Evolutionary conservation across 1,140 invertebrate species (phyloP).

Genomic region (Galleria mellonella): DNA sequence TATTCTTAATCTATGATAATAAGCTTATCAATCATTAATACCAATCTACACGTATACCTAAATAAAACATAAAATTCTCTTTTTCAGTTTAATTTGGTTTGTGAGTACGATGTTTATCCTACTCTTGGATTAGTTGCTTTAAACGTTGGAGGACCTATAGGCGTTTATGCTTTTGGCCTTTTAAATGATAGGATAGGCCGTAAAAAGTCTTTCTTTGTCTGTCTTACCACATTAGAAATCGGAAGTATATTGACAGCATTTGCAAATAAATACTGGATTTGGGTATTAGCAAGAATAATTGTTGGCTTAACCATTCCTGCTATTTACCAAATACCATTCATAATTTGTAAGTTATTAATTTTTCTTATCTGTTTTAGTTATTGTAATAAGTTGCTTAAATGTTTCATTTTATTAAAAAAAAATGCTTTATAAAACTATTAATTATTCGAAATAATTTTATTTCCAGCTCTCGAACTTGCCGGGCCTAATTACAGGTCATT

Average conservation of each 20-base stretch:
- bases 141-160: conserved; percentile 88
- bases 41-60: too few relatives aligned
- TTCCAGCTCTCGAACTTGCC: conserved; percentile 90
- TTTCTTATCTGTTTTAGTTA: conserved; percentile 4
- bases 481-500: conserved; percentile 93
- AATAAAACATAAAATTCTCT: background rate
- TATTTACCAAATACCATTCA: conserved; percentile 96
- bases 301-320: conserved; percentile 92
- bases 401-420: background rate
- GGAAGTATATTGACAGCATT: conserved; percentile 86
- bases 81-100: conserved; percentile 89
- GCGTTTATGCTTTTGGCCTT: conserved; percentile 89
- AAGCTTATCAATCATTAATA: too few relatives aligned
- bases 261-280: conserved; percentile 86
- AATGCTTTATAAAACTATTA: background rate
- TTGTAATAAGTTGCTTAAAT: too few relatives aligned
- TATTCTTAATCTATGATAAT: too few relatives aligned
- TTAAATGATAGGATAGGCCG: conserved; percentile 90
- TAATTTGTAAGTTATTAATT: conserved; percentile 84
- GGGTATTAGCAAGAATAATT: conserved; percentile 84
- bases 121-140: conserved; percentile 88
- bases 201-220: conserved; percentile 87
- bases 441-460: conserved; percentile 9
- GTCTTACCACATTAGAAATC: conserved; percentile 83
- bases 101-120: conserved; percentile 88